Percentiles rank a stretch among this genome's conserved stretches.
phyloP scores from a whole-genome alignment of 2,113 vertebrate species.

The Acanthisitta chloris region DNA sequence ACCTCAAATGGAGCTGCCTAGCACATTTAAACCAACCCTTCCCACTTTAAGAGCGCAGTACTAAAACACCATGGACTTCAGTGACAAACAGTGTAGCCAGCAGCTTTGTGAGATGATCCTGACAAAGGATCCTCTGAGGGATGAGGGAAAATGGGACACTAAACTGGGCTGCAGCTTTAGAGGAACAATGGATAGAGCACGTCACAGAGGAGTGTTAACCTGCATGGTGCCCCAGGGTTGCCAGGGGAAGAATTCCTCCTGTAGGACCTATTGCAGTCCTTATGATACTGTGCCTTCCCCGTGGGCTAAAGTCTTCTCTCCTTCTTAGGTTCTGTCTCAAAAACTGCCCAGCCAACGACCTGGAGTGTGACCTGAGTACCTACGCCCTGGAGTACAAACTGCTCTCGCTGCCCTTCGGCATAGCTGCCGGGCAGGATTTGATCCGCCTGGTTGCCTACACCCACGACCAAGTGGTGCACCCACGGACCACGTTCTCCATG shows the following conservation, averaged over 20 bases:
- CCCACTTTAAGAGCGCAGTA: background rate
- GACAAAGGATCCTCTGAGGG: too few species aligned
- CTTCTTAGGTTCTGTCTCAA: conserved; percentile 90
- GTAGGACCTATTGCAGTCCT: background rate
- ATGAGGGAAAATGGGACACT: background rate
- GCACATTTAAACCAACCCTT: background rate
- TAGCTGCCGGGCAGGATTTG: conserved; percentile 92
- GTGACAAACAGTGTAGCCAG: accelerated
- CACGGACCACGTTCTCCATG: conserved; percentile 88
- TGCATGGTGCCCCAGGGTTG: background rate
- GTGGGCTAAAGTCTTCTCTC: background rate
- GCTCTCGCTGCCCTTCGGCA: conserved; percentile 93
- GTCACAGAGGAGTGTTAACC: background rate
- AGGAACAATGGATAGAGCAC: background rate
- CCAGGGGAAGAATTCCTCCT: background rate
- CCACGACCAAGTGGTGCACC: conserved; percentile 91
- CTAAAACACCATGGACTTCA: background rate
- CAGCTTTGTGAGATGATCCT: background rate
- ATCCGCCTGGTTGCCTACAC: conserved; percentile 96
- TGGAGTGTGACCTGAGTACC: conserved; percentile 91
- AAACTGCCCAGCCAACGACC: conserved; percentile 87
- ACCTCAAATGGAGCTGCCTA: background rate
- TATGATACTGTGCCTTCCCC: background rate
- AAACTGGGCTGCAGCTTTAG: background rate
- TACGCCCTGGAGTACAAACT: conserved; percentile 97